Percentiles rank a stretch among this genome's conserved stretches.
phyloP scores from a whole-genome alignment of 2,113 vertebrate species.

The Scophthalmus maximus region DNA sequence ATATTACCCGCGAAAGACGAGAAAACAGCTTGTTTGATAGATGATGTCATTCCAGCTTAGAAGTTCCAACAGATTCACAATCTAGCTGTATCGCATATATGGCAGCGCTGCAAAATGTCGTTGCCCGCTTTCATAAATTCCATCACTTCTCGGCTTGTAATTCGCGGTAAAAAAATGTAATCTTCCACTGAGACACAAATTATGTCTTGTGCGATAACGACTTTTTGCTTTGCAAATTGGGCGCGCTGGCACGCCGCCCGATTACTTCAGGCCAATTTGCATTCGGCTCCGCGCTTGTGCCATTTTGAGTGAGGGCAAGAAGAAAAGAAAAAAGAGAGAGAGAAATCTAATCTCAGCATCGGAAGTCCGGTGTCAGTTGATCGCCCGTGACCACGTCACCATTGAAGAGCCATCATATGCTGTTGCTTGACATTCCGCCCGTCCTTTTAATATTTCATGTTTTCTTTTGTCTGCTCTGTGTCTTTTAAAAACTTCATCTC shows the following conservation, averaged over 20 bases:
- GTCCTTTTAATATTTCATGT: slow-evolving; percentile 54
- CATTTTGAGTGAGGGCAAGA: slow-evolving; percentile 41
- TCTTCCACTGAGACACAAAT: slow-evolving; percentile 41
- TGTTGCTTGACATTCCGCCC: slow-evolving; percentile 4
- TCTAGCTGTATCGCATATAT: slow-evolving; percentile 14
- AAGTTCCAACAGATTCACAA: slow-evolving; percentile 1
- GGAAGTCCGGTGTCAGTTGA: slow-evolving; percentile 8
- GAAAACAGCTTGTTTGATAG: slow-evolving; percentile 1
- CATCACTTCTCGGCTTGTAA: slow-evolving; percentile 31
- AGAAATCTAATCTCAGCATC: slow-evolving; percentile 30
- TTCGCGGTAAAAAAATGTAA: slow-evolving; percentile 36
- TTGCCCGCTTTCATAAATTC: slow-evolving; percentile 30
- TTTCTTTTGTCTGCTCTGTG: background rate
- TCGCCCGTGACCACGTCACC: slow-evolving; percentile 24
- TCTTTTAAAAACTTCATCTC: slow-evolving; percentile 40
- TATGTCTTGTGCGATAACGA: slow-evolving; percentile 39
- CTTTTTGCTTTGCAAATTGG: slow-evolving; percentile 58
- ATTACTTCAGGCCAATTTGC: slow-evolving; percentile 48
- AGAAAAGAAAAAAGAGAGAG: background rate
- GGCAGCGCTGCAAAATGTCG: slow-evolving; percentile 11
- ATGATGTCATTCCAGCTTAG: background rate
- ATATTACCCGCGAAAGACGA: background rate
- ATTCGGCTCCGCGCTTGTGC: slow-evolving; percentile 46
- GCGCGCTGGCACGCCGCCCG: slow-evolving; percentile 23
- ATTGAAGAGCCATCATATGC: background rate